phyloP scores from a whole-genome alignment of 1,140 invertebrate genomes.

The Aphaenogaster rudis region DNA sequence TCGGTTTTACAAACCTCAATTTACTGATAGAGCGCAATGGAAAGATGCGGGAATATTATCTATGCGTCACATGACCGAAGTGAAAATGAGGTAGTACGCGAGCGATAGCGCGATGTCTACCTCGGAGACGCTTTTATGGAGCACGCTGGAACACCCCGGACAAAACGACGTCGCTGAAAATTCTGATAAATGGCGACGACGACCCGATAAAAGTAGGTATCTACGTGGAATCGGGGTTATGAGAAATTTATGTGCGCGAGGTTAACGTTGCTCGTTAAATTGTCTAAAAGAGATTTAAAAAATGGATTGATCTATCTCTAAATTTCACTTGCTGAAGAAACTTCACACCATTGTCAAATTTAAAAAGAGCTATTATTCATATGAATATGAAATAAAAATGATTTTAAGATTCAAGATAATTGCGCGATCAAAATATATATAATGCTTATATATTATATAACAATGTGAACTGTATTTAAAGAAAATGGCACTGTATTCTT shows the following conservation, averaged over 20 bases:
- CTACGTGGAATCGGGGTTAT: slow-evolving; percentile 25
- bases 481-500: background rate
- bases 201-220: slow-evolving; percentile 33
- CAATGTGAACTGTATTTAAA: background rate
- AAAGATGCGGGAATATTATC: background rate
- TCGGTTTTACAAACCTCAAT: slow-evolving; percentile 31
- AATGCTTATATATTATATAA: background rate
- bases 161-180: slow-evolving; percentile 38
- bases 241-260: slow-evolving; percentile 35
- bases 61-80: background rate
- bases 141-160: background rate
- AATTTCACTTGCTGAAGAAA: background rate
- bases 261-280: slow-evolving; percentile 29
- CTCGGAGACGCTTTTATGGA: slow-evolving; percentile 26
- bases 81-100: slow-evolving; percentile 24
- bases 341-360: background rate
- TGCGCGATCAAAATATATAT: background rate
- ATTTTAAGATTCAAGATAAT: background rate
- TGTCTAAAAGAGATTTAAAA: background rate
- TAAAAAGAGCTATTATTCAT: background rate
- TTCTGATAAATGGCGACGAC: slow-evolving; percentile 49
- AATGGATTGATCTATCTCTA: background rate
- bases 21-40: slow-evolving; percentile 29
- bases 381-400: background rate
- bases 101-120: slow-evolving; percentile 20